Base-by-base conservation (phyloP, 1,140 invertebrate species). In the Periplaneta americana region DNA sequence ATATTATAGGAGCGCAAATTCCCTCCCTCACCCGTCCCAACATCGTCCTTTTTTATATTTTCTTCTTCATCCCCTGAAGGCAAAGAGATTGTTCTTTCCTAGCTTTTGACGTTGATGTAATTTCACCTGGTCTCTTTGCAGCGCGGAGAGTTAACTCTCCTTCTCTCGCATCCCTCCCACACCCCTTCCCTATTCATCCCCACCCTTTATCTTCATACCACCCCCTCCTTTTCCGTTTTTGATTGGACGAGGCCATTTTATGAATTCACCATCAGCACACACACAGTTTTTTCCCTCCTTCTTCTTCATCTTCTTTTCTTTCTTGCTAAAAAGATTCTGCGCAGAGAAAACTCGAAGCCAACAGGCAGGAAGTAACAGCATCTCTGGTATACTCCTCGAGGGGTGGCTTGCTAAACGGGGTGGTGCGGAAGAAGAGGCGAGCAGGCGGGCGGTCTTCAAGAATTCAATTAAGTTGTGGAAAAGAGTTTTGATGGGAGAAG, bases 221-320 rank as follows among this genome's bases (percentile, higher is more conserved):
- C 48, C 48, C 48, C 48, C 33, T 80, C 48, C 35, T 28, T 34
- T 80, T 80, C 57, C 57, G 37, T 80, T 80, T 80, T 80, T 80
- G 79, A 80, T 80, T 80, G 79, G 79, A 80, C 79, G 79, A 35
- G 79, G 79, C 79, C 79, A 80, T 80, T 80, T 80, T 80, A 80
- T 80, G 79, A 80, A 80, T 80, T 80, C 79, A 74, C 48, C 37
- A 74, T 74, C 35, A 39, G 13, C 9, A 17, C 77, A 80, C 79
- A 80, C 32, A 37, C 48, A 74, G 31, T n/a, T 31, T 34, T 31
- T 34, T 57, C 31, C 35, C 5, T 5, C 13, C 8, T 34, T 74
- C 79, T 74, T 74, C 34, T 80, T 74, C 66, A 80, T 48, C 66
- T 32, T 74, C 32, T 66, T 32, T 48, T 74, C 39, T 48, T 35